These are phyloP conservation scores for Tryphoninae sp. DNA, from an alignment of 2,888 invertebrate species.

Conservation along the genomic window DNA sequence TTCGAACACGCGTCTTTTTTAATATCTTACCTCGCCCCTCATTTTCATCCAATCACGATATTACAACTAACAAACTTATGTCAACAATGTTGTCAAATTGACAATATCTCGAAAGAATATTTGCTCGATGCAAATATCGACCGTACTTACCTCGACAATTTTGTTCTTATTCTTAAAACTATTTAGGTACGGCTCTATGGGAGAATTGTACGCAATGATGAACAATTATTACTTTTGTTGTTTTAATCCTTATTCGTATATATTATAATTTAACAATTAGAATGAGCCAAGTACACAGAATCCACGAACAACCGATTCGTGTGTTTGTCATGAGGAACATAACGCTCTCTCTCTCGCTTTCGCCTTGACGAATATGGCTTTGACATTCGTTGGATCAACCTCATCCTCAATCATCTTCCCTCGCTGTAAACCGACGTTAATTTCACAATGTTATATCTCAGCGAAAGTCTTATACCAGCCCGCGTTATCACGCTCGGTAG, in stretches of 20 bases:
- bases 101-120: neutral
- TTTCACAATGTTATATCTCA: slow-evolving; percentile 43
- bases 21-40: neutral
- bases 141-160: slow-evolving; percentile 36
- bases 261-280: slow-evolving; percentile 73
- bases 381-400: slow-evolving; percentile 28
- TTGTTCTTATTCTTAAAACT: neutral
- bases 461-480: slow-evolving; percentile 34
- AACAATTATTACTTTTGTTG: neutral
- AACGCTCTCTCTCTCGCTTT: slow-evolving; percentile 45
- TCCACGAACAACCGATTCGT: slow-evolving; percentile 70
- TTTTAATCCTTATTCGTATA: slow-evolving; percentile 69
- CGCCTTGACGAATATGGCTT: slow-evolving; percentile 26
- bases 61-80: slow-evolving; percentile 16
- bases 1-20: slow-evolving; percentile 1
- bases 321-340: slow-evolving; percentile 63
- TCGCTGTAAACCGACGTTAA: slow-evolving; percentile 53
- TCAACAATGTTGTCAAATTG: slow-evolving; percentile 17
- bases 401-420: slow-evolving; percentile 23
- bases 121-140: neutral
- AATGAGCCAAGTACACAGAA: slow-evolving; percentile 72
- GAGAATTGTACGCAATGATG: neutral
- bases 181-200: neutral
- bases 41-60: neutral
- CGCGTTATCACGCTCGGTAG: slow-evolving; percentile 44